Evolutionary conservation across 1,140 invertebrate genomes (phyloP), one percentile per base, ranked within the genome.

Genomic region (Drosophila setifemur): DNA sequence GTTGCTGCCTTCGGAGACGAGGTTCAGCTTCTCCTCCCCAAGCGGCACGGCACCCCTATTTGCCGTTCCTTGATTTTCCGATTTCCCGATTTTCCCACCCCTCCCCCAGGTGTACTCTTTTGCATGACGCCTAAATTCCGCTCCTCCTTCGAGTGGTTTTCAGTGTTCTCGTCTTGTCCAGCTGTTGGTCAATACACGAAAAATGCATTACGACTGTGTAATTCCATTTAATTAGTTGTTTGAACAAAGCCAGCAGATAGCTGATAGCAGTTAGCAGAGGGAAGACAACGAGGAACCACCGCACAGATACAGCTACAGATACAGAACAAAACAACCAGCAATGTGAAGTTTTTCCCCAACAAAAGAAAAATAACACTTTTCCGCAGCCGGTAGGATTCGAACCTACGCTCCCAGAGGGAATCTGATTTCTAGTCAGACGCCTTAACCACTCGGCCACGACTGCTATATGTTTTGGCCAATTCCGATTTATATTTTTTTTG

Each of bases 381-480:
- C 4, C 94, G 94, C 94, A 94, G 94, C 93, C 94, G 93, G 94
- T 94, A 95, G 94, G 94, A 95, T 94, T 95, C 94, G 94, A 95
- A 95, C 94, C 94, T 95, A 94, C 94, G 94, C 94, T 95, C 94
- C 94, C 94, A 94, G 93, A 94, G 94, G 94, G 94, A 94, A 94
- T 94, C 94, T 94, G 94, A 95, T 95, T 95, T 95, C 93, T 93
- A 94, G 93, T 95, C 94, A 94, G 94, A 94, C 94, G 94, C 94
- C 94, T 95, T 95, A 95, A 95, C 94, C 94, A 93, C 94, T 95
- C 94, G 94, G 94, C 94, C 94, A 95, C 93, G 93, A 94, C 94
- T 94, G 94, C 94, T 72, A 21, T 16, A 8, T 43, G 43, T 55
- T 47, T 49, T 9, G 6, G 68, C 49, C 72, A 67, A 43, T 55